Evolutionary conservation across 2,797 vertebrate species (phyloP).

Genomic region (Neopelma chrysocephalum): DNA sequence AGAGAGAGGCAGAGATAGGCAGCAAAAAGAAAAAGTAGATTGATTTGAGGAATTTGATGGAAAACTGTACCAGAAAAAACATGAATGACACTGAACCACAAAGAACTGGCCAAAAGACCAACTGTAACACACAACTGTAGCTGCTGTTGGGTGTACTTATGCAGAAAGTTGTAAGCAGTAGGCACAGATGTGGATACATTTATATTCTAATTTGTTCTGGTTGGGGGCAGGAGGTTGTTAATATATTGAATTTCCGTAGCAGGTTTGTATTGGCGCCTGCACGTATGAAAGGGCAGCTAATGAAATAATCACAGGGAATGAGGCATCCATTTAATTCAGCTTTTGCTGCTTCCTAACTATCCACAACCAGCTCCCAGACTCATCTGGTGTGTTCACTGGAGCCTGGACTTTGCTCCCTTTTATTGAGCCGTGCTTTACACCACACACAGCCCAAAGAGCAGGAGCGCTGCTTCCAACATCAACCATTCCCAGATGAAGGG

Average conservation of each 20-base stretch:
- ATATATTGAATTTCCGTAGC: background rate
- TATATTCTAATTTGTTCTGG: background rate
- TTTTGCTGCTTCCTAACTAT: conserved; percentile 19
- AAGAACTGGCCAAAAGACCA: conserved; percentile 43
- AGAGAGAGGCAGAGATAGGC: conserved; percentile 59
- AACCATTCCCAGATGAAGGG: background rate
- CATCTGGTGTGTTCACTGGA: background rate
- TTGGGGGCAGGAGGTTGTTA: background rate
- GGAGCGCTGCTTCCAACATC: background rate
- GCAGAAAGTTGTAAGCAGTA: background rate
- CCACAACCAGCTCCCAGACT: background rate
- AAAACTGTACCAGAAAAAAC: conserved; percentile 58
- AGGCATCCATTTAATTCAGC: background rate
- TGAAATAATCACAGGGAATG: conserved; percentile 12
- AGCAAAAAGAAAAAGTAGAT: conserved; percentile 62
- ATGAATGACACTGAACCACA: conserved; percentile 61
- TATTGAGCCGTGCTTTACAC: background rate
- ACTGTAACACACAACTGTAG: conserved; percentile 36
- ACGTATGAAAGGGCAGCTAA: conserved; percentile 10
- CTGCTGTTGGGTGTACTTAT: conserved; percentile 20
- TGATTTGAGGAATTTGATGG: conserved; percentile 55
- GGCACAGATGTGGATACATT: conserved; percentile 1
- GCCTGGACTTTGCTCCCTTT: background rate
- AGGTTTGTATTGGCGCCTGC: background rate
- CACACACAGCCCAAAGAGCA: background rate